Percentiles rank a stretch among this genome's conserved stretches.
These are phyloP conservation scores for Myotis davidii DNA, from an alignment of 2,113 vertebrate species.

Conservation along the genomic window DNA sequence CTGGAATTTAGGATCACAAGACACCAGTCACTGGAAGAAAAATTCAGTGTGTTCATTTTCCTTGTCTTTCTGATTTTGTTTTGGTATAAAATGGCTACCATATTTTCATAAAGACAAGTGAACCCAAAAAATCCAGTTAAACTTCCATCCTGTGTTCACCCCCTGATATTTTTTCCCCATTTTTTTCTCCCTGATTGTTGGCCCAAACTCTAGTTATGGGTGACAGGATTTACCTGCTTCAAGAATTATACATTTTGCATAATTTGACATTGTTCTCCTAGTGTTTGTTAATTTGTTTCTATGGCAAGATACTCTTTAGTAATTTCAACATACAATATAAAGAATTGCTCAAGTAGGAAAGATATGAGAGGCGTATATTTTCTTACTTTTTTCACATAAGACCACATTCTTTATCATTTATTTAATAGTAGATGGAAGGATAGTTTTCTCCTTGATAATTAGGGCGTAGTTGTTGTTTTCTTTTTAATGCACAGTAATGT, in stretches of 20 bases:
- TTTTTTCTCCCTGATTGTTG: background rate
- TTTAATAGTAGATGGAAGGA: background rate
- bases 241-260: background rate
- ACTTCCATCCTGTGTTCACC: background rate
- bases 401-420: constrained; percentile 4
- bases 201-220: background rate
- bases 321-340: constrained; percentile 3
- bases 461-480: background rate
- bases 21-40: background rate
- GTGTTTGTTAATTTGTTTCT: constrained; percentile 11
- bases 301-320: background rate
- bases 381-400: constrained; percentile 46
- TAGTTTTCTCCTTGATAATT: background rate
- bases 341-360: background rate
- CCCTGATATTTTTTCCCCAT: background rate
- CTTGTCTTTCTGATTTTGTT: constrained; percentile 18
- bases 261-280: background rate
- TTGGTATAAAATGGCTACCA: background rate
- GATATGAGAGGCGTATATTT: background rate
- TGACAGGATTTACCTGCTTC: background rate
- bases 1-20: background rate
- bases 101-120: constrained; percentile 4
- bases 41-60: background rate
- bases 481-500: background rate
- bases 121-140: background rate